phyloP scores from a whole-genome alignment of 2,113 vertebrate genomes.

The Columba livia region DNA sequence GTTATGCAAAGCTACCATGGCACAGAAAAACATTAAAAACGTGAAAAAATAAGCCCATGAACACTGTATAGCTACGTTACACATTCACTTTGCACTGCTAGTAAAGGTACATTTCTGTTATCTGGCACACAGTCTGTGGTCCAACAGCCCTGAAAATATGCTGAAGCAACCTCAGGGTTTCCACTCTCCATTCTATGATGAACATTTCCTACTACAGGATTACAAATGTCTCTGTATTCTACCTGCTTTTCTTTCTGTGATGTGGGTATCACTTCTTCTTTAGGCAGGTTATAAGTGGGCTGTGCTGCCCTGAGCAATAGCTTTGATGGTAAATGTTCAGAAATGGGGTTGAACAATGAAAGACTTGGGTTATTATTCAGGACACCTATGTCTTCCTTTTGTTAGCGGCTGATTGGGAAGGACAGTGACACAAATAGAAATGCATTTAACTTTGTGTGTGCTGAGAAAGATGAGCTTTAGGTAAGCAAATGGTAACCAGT shows the following conservation, averaged over 20 bases:
- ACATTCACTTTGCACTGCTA: background rate
- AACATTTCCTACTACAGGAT: background rate
- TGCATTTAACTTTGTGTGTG: background rate
- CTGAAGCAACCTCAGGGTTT: background rate
- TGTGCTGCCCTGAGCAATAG: background rate
- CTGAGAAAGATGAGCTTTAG: background rate
- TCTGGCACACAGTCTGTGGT: background rate
- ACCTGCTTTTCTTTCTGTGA: background rate
- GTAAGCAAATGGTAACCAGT: background rate
- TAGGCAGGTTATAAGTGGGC: background rate
- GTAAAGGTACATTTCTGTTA: background rate
- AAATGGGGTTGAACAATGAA: background rate
- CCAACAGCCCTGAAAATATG: background rate
- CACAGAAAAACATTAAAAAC: background rate
- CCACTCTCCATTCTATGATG: background rate
- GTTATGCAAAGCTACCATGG: background rate
- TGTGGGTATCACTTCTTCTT: background rate
- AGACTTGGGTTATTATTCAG: background rate
- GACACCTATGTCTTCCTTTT: background rate
- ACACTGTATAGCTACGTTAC: background rate
- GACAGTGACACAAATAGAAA: background rate
- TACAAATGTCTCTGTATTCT: background rate
- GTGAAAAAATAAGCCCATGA: background rate
- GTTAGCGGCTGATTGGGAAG: background rate
- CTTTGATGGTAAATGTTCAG: background rate